A percentile compares a stretch with the other conserved stretches of the same genome.
These are phyloP conservation scores for Centropus bengalensis DNA, from an alignment of 2,113 vertebrate genomes.

Conservation along the genomic window DNA sequence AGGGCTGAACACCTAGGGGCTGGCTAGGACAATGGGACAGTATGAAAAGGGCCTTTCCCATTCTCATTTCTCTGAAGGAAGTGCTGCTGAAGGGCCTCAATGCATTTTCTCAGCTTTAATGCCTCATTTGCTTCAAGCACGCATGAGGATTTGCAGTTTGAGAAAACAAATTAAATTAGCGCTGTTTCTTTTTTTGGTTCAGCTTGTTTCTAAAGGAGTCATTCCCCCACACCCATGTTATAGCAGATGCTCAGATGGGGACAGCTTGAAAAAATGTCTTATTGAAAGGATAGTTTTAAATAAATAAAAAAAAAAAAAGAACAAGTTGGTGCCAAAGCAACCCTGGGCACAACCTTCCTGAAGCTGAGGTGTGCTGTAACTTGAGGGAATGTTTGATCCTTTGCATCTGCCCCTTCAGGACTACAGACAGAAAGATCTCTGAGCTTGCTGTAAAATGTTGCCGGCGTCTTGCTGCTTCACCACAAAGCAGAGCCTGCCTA, in stretches of 20 bases:
- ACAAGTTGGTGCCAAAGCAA: not conserved
- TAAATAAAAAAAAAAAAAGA: not conserved
- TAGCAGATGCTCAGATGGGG: not conserved
- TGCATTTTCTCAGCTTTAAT: slow-evolving; percentile 5
- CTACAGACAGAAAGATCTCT: not conserved
- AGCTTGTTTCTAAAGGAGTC: not conserved
- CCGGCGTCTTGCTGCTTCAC: not conserved
- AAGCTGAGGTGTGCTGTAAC: not conserved
- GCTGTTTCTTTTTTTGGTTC: not conserved
- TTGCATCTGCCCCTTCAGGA: not conserved
- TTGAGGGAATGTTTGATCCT: not conserved
- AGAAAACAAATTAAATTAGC: slow-evolving; percentile 64
- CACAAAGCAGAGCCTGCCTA: not conserved
- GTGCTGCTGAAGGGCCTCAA: not conserved
- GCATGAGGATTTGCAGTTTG: slow-evolving; percentile 16
- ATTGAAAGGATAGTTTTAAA: not conserved
- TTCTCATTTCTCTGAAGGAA: not conserved
- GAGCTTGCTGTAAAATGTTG: not conserved
- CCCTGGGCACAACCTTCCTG: not conserved
- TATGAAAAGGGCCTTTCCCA: not conserved
- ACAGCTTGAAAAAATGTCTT: not conserved
- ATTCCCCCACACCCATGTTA: not conserved
- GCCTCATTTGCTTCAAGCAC: slow-evolving; percentile 33
- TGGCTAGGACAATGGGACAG: not conserved
- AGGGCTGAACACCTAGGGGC: not conserved